Percentiles rank a stretch among this genome's conserved stretches.
Conservation (phyloP, 2,797 vertebrate species). For the Triplophysa yarkandensis region DNA sequence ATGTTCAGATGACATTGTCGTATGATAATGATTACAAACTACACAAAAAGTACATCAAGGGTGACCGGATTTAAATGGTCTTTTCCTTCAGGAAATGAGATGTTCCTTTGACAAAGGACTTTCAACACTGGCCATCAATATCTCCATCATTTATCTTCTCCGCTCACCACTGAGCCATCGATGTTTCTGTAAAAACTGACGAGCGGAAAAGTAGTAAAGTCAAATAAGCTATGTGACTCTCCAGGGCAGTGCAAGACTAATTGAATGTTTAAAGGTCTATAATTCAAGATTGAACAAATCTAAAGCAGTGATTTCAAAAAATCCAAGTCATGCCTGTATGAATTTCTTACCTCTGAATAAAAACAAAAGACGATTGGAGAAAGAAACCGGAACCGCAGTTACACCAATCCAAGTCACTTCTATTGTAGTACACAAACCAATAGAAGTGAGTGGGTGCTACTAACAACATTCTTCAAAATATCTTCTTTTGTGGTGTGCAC, state of each 20-base stretch:
- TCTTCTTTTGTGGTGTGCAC: no score
- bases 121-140: background rate
- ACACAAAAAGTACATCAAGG: background rate
- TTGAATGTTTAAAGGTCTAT: background rate
- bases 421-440: no score
- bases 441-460: no score
- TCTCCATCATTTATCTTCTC: conserved; percentile 3
- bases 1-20: background rate
- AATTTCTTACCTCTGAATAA: no score
- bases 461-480: no score
- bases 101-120: background rate
- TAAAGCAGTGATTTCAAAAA: background rate
- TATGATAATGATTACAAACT: background rate
- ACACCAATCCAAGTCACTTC: no score
- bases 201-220: background rate
- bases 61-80: background rate
- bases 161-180: background rate
- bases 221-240: background rate
- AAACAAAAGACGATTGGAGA: no score
- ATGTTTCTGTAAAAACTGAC: background rate
- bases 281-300: background rate
- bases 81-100: background rate
- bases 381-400: no score
- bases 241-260: background rate
- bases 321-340: background rate